Evolutionary conservation across 2,797 vertebrate genomes (phyloP).

Genomic region (Molossus molossus): DNA sequence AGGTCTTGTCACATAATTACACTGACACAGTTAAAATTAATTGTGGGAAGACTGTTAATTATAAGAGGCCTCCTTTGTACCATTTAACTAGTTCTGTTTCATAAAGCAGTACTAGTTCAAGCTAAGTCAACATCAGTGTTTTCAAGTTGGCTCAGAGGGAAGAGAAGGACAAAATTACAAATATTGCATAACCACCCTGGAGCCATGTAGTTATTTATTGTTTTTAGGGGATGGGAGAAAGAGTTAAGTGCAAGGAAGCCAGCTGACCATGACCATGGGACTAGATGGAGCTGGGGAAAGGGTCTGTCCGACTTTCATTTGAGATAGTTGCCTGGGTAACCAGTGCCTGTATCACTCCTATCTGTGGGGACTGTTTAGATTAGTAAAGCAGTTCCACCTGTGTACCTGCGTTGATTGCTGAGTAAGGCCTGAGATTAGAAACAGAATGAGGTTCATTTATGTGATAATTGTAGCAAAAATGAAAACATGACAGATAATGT

Average conservation of each 20-base stretch:
- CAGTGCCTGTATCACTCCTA: neutral
- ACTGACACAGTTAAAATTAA: neutral
- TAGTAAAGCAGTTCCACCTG: neutral
- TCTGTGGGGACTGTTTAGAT: neutral
- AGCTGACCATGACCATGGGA: neutral
- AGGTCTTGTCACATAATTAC: neutral
- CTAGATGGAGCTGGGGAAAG: neutral
- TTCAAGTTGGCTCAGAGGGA: neutral
- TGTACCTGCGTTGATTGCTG: neutral
- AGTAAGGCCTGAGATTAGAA: conserved; percentile 41
- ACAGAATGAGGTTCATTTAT: conserved; percentile 1
- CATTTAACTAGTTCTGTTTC: neutral
- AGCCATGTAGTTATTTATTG: neutral
- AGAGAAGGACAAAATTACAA: conserved; percentile 6
- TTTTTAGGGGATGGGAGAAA: neutral
- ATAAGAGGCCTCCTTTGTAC: neutral
- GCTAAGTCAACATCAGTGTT: neutral
- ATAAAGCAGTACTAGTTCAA: neutral
- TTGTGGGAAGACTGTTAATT: neutral
- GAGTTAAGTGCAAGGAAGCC: neutral
- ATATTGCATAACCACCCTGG: neutral
- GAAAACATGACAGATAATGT: neutral
- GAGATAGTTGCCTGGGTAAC: conserved; percentile 56
- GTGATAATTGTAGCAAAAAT: neutral
- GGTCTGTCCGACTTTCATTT: conserved; percentile 53